A percentile compares a stretch with the other conserved stretches of the same genome.
Evolutionary conservation across 1,140 invertebrate species (phyloP).

Genomic region (Trichoplusia ni): DNA sequence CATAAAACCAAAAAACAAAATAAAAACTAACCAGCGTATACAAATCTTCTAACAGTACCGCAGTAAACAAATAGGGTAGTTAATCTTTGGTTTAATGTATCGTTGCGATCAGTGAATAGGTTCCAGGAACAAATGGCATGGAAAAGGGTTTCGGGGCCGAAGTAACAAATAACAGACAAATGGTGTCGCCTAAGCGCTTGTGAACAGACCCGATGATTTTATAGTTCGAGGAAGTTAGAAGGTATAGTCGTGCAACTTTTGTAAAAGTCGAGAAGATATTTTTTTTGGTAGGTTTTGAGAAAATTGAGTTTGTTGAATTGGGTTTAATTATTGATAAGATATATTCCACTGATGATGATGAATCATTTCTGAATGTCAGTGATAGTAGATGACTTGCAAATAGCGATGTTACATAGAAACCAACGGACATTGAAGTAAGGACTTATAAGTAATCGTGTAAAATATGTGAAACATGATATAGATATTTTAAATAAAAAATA

Average conservation of each 20-base stretch:
- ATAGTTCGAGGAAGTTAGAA: background rate
- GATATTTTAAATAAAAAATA: too few species aligned
- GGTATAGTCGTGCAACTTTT: background rate
- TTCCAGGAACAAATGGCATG: slow-evolving; percentile 67
- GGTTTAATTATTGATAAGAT: too few species aligned
- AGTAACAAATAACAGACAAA: slow-evolving; percentile 69
- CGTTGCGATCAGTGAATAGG: slow-evolving; percentile 59
- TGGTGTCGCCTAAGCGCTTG: slow-evolving; percentile 25
- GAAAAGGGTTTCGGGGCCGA: slow-evolving; percentile 67
- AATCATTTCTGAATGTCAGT: too few species aligned
- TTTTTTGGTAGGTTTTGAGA: too few species aligned
- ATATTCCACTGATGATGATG: too few species aligned
- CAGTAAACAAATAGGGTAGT: slow-evolving; percentile 66
- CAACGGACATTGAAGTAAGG: too few species aligned
- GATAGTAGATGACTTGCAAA: too few species aligned
- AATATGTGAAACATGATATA: too few species aligned
- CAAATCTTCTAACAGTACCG: slow-evolving; percentile 11
- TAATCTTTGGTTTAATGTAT: slow-evolving; percentile 72
- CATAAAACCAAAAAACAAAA: slow-evolving; percentile 5
- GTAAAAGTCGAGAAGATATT: too few species aligned
- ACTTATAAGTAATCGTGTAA: too few species aligned
- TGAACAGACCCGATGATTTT: background rate
- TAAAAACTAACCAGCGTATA: slow-evolving; percentile 12
- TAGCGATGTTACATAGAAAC: too few species aligned
- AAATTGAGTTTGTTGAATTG: too few species aligned